phyloP scores from a whole-genome alignment of 2,797 vertebrate genomes.

The Oreortyx pictus region DNA sequence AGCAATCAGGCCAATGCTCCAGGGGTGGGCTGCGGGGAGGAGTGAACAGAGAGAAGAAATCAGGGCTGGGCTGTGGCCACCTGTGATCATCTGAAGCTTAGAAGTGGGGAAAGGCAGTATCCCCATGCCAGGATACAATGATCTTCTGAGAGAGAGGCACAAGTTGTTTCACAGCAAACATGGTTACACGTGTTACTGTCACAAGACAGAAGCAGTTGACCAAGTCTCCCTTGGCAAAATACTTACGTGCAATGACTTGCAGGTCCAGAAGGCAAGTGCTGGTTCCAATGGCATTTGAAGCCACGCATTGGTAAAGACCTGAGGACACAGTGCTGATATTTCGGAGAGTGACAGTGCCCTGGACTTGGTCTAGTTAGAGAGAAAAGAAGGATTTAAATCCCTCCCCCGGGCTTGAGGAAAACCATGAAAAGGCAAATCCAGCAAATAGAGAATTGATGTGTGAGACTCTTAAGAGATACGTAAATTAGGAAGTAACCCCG shows the following conservation, averaged over 20 bases:
- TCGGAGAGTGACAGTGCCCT: slow-evolving; percentile 92
- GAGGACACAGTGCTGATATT: slow-evolving; percentile 94
- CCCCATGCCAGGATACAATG: neutral
- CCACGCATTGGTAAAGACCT: slow-evolving; percentile 95
- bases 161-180: slow-evolving; percentile 17
- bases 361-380: slow-evolving; percentile 90
- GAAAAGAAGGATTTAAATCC: slow-evolving; percentile 67
- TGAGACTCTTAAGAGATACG: slow-evolving; percentile 51
- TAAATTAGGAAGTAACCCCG: slow-evolving; percentile 57
- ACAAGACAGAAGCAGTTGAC: slow-evolving; percentile 23
- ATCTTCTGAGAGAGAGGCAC: slow-evolving; percentile 11
- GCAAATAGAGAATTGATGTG: slow-evolving; percentile 43
- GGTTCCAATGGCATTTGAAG: slow-evolving; percentile 94
- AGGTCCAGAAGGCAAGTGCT: slow-evolving; percentile 95
- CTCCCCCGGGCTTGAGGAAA: slow-evolving; percentile 19
- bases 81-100: neutral
- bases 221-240: neutral
- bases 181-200: slow-evolving; percentile 11
- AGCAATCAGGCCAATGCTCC: slow-evolving; percentile 91
- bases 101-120: neutral
- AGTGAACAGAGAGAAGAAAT: slow-evolving; percentile 62
- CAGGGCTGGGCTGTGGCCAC: neutral
- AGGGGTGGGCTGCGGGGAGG: slow-evolving; percentile 87
- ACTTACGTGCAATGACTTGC: slow-evolving; percentile 95
- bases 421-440: slow-evolving; percentile 54